Conservation (phyloP, 2,888 invertebrate species). For the Cybosia mesomella region DNA sequence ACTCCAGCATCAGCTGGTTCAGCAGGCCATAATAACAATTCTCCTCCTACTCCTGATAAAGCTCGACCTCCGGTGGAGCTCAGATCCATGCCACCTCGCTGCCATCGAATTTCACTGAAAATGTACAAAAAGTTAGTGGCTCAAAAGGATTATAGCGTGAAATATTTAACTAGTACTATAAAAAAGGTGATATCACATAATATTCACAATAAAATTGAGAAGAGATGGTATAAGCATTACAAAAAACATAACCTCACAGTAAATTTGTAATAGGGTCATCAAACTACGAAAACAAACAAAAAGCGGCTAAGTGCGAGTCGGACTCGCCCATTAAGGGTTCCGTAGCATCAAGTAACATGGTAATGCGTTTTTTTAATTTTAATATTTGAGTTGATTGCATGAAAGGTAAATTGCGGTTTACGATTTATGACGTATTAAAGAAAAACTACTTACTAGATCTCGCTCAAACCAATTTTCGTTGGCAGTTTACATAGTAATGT, state of each 20-base stretch:
- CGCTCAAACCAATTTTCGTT: too few species aligned
- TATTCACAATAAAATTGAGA: background rate
- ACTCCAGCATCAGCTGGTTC: slow-evolving; percentile 90
- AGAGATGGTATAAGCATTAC: background rate
- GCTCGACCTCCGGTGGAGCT: slow-evolving; percentile 65
- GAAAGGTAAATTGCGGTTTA: too few species aligned
- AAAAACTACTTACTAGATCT: too few species aligned
- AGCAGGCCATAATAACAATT: slow-evolving; percentile 85
- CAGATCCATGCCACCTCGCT: slow-evolving; percentile 73
- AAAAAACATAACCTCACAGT: slow-evolving; percentile 1
- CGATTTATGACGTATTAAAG: too few species aligned
- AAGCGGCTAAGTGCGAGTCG: too few species aligned
- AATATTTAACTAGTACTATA: too few species aligned
- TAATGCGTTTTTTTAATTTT: too few species aligned
- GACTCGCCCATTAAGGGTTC: too few species aligned
- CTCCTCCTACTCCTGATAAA: slow-evolving; percentile 67
- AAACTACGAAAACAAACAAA: slow-evolving; percentile 57
- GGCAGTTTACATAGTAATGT: too few species aligned
- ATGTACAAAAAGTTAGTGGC: background rate
- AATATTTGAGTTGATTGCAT: too few species aligned
- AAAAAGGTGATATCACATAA: background rate
- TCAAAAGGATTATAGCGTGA: too few species aligned
- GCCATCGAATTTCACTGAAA: slow-evolving; percentile 79
- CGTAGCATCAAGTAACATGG: too few species aligned
- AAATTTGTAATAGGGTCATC: slow-evolving; percentile 15